Evolutionary conservation across 2,797 vertebrate genomes (phyloP), one percentile per base, ranked within the genome.

Genomic region (Dicrostonyx torquatus): DNA sequence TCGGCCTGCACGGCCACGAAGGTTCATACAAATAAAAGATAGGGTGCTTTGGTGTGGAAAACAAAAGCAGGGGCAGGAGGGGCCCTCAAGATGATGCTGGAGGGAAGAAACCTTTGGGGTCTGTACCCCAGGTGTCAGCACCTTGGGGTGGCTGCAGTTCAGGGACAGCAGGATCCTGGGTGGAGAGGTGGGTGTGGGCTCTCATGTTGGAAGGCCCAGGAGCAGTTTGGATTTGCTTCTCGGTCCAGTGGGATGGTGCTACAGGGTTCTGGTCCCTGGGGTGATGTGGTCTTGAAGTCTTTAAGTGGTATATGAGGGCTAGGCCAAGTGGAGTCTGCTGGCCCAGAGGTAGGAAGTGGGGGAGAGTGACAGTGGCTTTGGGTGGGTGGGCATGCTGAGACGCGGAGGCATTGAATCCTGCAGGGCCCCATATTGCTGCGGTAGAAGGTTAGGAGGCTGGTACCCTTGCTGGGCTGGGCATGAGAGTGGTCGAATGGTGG

Each of bases 351-450:
- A 43, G 43, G 24, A 31, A 2, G 8, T 40, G 22, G 2, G 29
- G 29, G 43, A 37, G 34, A 53, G 14, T 3, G 26, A 4, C 4
- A 11, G 1, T 0, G 1, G 18, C 13, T n/a, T 2, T 11, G 14
- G 18, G 4, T 40, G 37, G 45, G 75, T 5, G 8, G 13, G 62
- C 4, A 1, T 34, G 22, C 50, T 10, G 50, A 9, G 64, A 58
- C n/a, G 7, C n/a, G 20, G 13, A 4, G 40, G 31, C 26, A 18
- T 34, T 3, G 40, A 18, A 50, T 12, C 29, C 29, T 26, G 0
- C 31, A 22, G 26, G 22, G 40, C 17, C 12, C n/a, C 6, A 10
- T 43, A 60, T 24, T 6, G 5, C 76, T 26, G 34, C 31, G 2
- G 3, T 18, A 50, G 43, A 24, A 48, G 5, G 22, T 29, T 26